Evolutionary conservation across 1,140 invertebrate species (phyloP).

Genomic region (Drosophila simulans): DNA sequence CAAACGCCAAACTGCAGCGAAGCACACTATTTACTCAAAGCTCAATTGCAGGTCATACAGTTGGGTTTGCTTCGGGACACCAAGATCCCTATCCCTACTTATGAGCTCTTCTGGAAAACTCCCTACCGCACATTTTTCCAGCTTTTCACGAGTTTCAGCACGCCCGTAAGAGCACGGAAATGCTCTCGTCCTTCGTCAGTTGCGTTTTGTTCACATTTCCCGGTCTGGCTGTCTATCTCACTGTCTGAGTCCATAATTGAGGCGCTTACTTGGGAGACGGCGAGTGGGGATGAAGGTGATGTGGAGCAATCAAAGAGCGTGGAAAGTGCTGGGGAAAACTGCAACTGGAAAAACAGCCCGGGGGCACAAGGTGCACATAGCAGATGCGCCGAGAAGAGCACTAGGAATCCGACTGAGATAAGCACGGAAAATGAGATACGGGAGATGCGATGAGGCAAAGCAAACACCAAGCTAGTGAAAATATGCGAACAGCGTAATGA

Average conservation of each 20-base stretch:
- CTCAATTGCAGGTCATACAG: constrained; percentile 43
- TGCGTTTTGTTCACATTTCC: constrained; percentile 33
- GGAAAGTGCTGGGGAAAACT: constrained; percentile 44
- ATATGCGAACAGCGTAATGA: constrained; percentile 54
- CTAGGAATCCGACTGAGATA: constrained; percentile 21
- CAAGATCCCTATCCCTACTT: constrained; percentile 1
- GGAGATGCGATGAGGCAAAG: constrained; percentile 48
- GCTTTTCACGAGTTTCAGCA: constrained; percentile 34
- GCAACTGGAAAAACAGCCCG: constrained; percentile 77
- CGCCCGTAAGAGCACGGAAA: constrained; percentile 54
- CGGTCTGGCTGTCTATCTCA: constrained; percentile 15
- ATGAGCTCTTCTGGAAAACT: background rate
- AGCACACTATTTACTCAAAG: constrained; percentile 35
- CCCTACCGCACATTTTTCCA: background rate
- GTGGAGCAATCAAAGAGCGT: constrained; percentile 65
- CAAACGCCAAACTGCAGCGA: constrained; percentile 24
- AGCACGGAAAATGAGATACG: constrained; percentile 65
- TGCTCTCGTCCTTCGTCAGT: constrained; percentile 34
- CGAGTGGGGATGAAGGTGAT: background rate
- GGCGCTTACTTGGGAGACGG: constrained; percentile 55
- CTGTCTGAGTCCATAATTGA: constrained; percentile 71
- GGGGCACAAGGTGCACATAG: constrained; percentile 49
- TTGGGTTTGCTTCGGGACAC: constrained; percentile 3
- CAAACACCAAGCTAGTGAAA: constrained; percentile 54
- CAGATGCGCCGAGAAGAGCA: constrained; percentile 1